Evolutionary conservation across 2,797 vertebrate genomes (phyloP).

Genomic region (Epinephelus awoara): DNA sequence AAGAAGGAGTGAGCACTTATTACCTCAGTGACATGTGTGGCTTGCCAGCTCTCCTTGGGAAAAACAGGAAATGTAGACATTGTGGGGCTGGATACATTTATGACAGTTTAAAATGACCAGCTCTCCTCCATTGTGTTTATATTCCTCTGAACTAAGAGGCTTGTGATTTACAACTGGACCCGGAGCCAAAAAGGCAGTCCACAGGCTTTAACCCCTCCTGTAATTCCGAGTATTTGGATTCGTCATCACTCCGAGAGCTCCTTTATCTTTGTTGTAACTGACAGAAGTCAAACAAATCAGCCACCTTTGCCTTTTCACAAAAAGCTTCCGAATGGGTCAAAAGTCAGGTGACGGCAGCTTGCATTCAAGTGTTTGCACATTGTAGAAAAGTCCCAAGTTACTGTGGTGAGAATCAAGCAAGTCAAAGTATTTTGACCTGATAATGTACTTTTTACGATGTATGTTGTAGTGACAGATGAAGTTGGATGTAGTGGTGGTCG

Average conservation of each 20-base stretch:
- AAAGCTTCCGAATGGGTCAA: neutral
- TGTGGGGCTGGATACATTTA: slow-evolving; percentile 42
- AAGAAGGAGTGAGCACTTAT: slow-evolving; percentile 44
- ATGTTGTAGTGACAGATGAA: no score
- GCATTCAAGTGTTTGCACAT: neutral
- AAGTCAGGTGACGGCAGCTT: neutral
- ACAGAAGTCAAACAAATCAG: neutral
- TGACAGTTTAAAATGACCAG: slow-evolving; percentile 24
- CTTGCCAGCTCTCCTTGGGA: slow-evolving; percentile 55
- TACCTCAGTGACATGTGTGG: slow-evolving; percentile 57
- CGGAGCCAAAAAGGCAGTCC: slow-evolving; percentile 32
- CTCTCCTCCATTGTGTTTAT: slow-evolving; percentile 49
- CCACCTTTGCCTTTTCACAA: neutral
- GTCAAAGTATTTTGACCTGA: no score
- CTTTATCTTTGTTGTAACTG: slow-evolving; percentile 14
- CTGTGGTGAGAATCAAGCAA: no score
- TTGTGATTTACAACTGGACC: slow-evolving; percentile 40
- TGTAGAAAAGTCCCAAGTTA: neutral
- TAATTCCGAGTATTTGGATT: slow-evolving; percentile 23
- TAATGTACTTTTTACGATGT: no score
- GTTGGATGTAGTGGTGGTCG: no score
- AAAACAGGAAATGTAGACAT: slow-evolving; percentile 30
- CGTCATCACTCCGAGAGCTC: neutral
- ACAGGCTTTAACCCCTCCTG: slow-evolving; percentile 28
- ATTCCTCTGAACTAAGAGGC: slow-evolving; percentile 29